Evolutionary conservation across 2,797 vertebrate genomes (phyloP), one percentile per base, ranked within the genome.

Genomic region (Fundulus diaphanus): DNA sequence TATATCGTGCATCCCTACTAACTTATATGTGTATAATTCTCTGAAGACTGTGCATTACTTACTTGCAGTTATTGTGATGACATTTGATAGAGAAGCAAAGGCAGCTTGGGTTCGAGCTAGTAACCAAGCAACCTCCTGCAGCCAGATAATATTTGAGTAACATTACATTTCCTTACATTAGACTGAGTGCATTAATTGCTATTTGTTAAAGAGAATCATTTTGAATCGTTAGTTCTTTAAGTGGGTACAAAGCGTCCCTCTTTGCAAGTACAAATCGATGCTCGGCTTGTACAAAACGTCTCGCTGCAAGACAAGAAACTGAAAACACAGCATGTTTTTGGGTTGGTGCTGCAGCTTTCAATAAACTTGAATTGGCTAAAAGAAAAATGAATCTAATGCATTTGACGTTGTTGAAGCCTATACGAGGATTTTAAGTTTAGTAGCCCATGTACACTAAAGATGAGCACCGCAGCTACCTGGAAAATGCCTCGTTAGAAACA

Each of bases 401-500:
- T 76, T 27, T 16, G 1, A 59, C 71, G 52, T 76, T 68, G 24
- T 71, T 49, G 16, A 78, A 77, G 16, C n/a, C n/a, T n/a, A n/a
- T n/a, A n/a, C 63, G 73, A 65, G 61, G 44, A 68, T 31, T 67
- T 67, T 29, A 37, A 76, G 37, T 73, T 70, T 20, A 59, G 37
- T 68, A 87, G 69, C 52, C 52, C 24, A 46, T 72, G 48, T 68
- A 29, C 81, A 78, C 29, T 61, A 69, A 83, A 73, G 68, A 79
- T 81, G 27, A 84, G 75, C 82, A 83, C 37, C 70, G 76, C 49
- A 72, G 22, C 54, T 69, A 76, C 69, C 27, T 70, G 18, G 81
- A 78, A 82, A 52, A 5, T 40, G n/a, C 49, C 70, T 81, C 66
- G 73, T 85, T 42, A 22, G 73, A 70, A 51, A 70, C 75, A 84